phyloP scores from a whole-genome alignment of 2,113 vertebrate genomes.

The Falcunculus frontatus region DNA sequence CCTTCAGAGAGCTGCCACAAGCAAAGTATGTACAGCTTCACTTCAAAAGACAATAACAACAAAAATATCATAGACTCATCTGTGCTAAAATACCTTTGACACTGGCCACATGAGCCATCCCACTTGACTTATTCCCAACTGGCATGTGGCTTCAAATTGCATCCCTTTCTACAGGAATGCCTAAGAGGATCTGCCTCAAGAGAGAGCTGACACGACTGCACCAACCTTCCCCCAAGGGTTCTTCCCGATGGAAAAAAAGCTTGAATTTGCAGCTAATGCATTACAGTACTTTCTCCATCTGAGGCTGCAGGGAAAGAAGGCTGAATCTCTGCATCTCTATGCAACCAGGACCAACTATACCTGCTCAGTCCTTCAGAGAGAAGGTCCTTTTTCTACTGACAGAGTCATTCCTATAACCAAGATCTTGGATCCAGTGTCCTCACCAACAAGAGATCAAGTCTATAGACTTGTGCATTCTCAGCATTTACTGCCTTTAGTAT shows the following conservation, averaged over 20 bases:
- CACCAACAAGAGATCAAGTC: not conserved
- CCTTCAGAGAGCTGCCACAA: conserved; percentile 24
- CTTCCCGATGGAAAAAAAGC: not conserved
- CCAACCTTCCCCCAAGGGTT: not conserved
- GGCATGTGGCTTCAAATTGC: not conserved
- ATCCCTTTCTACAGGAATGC: not conserved
- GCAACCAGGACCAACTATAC: not conserved
- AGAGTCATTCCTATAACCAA: not conserved
- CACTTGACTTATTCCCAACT: not conserved
- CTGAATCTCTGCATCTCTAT: not conserved
- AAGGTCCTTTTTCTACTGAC: not conserved
- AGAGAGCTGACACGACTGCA: not conserved
- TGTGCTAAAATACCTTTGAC: not conserved
- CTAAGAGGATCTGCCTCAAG: not conserved
- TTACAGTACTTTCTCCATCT: not conserved
- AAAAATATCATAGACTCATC: not conserved
- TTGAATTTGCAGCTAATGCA: not conserved
- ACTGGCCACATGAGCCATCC: not conserved
- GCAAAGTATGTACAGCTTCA: conserved; percentile 1
- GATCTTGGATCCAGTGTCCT: not conserved
- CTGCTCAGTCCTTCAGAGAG: not conserved
- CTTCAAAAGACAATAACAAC: conserved; percentile 10
- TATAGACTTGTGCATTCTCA: not conserved
- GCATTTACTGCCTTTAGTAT: not conserved
- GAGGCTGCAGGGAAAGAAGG: not conserved